These are phyloP conservation scores for Thymallus thymallus DNA, from an alignment of 2,113 vertebrate species.

Conservation along the genomic window DNA sequence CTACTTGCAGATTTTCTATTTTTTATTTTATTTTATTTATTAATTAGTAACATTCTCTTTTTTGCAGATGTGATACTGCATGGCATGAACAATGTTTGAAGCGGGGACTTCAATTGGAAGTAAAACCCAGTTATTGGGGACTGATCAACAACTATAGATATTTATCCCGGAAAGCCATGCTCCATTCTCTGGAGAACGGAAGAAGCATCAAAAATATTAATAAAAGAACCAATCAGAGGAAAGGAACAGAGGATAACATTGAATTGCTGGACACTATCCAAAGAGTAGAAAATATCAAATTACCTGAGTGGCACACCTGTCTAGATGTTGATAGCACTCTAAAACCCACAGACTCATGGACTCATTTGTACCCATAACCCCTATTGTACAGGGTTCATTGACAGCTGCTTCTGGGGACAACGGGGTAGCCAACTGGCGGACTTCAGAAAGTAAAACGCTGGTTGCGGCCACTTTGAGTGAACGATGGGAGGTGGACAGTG, in stretches of 20 bases:
- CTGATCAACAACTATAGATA: conserved; percentile 36
- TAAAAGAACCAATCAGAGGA: conserved; percentile 12
- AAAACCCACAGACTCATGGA: conserved; percentile 9
- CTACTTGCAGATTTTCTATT: too few relatives aligned
- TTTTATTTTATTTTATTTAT: too few relatives aligned
- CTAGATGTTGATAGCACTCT: neutral
- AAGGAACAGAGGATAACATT: neutral
- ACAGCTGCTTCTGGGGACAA: neutral
- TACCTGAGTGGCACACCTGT: neutral
- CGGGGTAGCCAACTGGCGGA: neutral
- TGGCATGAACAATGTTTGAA: neutral
- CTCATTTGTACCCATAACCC: neutral
- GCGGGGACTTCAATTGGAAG: neutral
- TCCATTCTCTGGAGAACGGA: conserved; percentile 18
- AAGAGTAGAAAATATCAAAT: conserved; percentile 18
- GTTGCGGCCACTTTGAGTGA: conserved; percentile 11
- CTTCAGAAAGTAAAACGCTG: neutral
- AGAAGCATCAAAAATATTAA: conserved; percentile 22
- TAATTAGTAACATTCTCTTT: too few relatives aligned
- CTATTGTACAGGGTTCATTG: neutral
- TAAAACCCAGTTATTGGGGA: conserved; percentile 17
- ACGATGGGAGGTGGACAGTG: conserved; percentile 65
- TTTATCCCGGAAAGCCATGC: conserved; percentile 32
- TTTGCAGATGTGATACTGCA: conserved; percentile 34
- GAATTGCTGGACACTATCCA: conserved; percentile 1